Base-by-base conservation (phyloP, 2,888 invertebrate genomes). In the Lasioglossum morio region DNA sequence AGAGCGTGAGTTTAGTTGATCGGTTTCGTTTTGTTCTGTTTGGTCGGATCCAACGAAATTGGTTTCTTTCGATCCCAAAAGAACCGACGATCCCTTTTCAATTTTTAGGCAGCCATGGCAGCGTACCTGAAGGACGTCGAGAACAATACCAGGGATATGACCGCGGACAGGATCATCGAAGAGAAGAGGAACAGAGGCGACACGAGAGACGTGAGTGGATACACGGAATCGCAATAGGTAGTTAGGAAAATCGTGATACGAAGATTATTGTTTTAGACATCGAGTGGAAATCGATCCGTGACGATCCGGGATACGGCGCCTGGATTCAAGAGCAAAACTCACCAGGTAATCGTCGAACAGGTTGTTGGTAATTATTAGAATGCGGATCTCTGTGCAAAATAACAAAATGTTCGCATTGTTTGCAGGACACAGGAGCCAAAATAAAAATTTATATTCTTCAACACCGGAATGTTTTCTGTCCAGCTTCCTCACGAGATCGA, bases 91-190 rank as follows among this genome's bases (percentile, higher is more conserved):
- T 14, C 16, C 37, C 30, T 73, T 37, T 73, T 72, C 23, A 27
- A 80, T 30, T 43, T 30, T n/a, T 89, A 96, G 93, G 98, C 98
- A 27, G 99, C 98, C 0, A 96, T 98, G 97, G 97, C 97, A 90
- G 98, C 99, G 0, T 98, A 98, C 93, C 96, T 98, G 86, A 98
- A 97, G 95, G 99, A 99, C 95, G 96, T 99, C 1, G 97, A 97
- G 93, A 96, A 93, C 85, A 93, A 95, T 57, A 93, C 90, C n/a
- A 91, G 91, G 63, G 95, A 95, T 80, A 92, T 95, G 90, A 95
- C 94, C 2, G 95, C 94, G 12, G 92, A 95, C 72, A 96, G 96
- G 94, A 96, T 96, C 91, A 90, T 95, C 81, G 91, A 93, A 63
- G 92, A 94, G 89, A 94, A 94, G 86, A 87, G 89, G 72, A 92